Conservation (phyloP, 2,888 invertebrate species). For the Caradrina kadenii region DNA sequence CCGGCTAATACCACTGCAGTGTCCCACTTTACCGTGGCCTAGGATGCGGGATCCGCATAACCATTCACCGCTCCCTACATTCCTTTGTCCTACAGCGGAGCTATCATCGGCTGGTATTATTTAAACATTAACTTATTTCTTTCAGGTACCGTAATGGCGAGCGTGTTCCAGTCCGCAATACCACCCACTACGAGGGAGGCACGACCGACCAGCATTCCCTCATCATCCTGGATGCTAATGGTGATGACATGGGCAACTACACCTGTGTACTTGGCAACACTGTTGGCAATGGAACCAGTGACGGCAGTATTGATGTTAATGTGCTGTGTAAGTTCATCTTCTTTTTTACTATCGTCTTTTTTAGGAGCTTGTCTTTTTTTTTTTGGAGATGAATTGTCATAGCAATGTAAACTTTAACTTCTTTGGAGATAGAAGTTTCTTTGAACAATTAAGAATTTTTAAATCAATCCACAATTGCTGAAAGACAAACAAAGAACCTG, state of each 20-base stretch:
- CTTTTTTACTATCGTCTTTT: neutral
- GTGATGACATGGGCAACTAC: slow-evolving; percentile 96
- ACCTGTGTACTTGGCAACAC: slow-evolving; percentile 95
- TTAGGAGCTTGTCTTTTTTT: neutral
- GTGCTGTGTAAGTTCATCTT: slow-evolving; percentile 93
- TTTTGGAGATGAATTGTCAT: too few species aligned
- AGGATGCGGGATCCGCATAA: too few species aligned
- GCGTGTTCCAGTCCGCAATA: slow-evolving; percentile 86
- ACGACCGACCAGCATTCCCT: slow-evolving; percentile 94
- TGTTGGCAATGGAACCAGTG: slow-evolving; percentile 94
- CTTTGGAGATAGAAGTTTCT: too few species aligned
- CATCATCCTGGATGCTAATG: slow-evolving; percentile 93
- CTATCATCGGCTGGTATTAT: too few species aligned
- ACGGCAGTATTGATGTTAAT: slow-evolving; percentile 94
- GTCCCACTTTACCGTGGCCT: too few species aligned
- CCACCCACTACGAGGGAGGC: slow-evolving; percentile 93
- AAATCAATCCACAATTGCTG: too few species aligned
- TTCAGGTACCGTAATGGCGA: slow-evolving; percentile 93
- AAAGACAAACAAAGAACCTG: too few species aligned
- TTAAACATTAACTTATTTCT: slow-evolving; percentile 1
- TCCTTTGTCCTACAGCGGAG: too few species aligned
- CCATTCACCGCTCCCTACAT: too few species aligned
- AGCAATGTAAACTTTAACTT: too few species aligned
- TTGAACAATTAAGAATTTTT: too few species aligned
- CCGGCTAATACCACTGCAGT: too few species aligned